phyloP scores from a whole-genome alignment of 2,797 vertebrate genomes.

The Danio jaintianensis region DNA sequence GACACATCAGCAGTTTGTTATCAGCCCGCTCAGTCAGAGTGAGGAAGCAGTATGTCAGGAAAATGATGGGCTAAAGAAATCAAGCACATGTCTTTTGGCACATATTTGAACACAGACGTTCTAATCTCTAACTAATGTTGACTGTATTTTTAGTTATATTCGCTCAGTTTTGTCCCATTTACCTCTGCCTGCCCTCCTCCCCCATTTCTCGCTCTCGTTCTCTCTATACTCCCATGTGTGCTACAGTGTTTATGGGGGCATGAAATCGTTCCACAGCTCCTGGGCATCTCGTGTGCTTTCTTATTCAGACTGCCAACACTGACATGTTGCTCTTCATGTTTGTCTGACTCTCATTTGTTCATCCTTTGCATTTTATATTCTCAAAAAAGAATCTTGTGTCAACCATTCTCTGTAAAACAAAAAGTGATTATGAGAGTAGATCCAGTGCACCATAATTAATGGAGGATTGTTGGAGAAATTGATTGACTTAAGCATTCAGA shows the following conservation, averaged over 20 bases:
- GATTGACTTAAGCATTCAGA: not conserved
- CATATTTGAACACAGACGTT: not conserved
- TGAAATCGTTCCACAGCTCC: slow-evolving; percentile 80
- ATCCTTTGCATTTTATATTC: slow-evolving; percentile 14
- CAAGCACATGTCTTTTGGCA: slow-evolving; percentile 19
- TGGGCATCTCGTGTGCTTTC: slow-evolving; percentile 61
- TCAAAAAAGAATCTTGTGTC: slow-evolving; percentile 10
- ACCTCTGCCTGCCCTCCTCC: slow-evolving; percentile 10
- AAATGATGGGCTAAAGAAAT: slow-evolving; percentile 25
- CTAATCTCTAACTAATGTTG: slow-evolving; percentile 15
- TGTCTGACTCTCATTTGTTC: slow-evolving; percentile 30
- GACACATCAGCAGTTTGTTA: slow-evolving; percentile 46
- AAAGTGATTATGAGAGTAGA: not conserved
- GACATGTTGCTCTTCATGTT: slow-evolving; percentile 4
- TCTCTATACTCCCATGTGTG: slow-evolving; percentile 41
- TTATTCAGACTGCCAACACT: slow-evolving; percentile 40
- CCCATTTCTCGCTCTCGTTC: not conserved
- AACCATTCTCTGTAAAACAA: not conserved
- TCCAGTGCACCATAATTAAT: not conserved
- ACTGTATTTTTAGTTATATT: slow-evolving; percentile 19
- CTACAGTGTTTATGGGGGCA: slow-evolving; percentile 80
- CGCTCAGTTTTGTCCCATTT: slow-evolving; percentile 17
- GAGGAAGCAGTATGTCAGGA: slow-evolving; percentile 40
- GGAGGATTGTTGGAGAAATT: not conserved
- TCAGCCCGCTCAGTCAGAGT: slow-evolving; percentile 32